Evolutionary conservation across 2,113 vertebrate species (phyloP).

Genomic region (Bucco capensis): DNA sequence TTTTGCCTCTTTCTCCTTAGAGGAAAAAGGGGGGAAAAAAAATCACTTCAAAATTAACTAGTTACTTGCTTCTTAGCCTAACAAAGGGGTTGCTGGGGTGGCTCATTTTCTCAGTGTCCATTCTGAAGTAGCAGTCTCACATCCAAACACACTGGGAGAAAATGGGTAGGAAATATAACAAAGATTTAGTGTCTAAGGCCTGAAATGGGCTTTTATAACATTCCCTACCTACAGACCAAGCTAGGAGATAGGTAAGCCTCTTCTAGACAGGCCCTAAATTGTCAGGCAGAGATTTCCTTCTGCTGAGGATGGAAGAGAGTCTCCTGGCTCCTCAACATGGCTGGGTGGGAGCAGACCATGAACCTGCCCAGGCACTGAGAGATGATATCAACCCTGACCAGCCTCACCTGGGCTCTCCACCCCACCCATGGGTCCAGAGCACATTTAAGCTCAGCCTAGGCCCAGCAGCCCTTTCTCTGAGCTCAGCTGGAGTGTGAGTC

Average conservation of each 20-base stretch:
- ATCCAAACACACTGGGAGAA: conserved; percentile 65
- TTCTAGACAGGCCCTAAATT: background rate
- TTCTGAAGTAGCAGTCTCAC: conserved; percentile 76
- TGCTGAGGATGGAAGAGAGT: background rate
- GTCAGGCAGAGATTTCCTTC: background rate
- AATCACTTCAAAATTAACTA: conserved; percentile 55
- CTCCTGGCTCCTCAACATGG: background rate
- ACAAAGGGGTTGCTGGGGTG: conserved; percentile 73
- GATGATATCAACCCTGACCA: background rate
- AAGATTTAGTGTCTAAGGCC: background rate
- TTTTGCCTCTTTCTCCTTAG: background rate
- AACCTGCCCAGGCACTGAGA: background rate
- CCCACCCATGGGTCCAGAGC: background rate
- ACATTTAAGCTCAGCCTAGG: background rate
- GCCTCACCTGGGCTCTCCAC: background rate
- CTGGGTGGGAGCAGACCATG: background rate
- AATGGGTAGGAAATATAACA: conserved; percentile 8
- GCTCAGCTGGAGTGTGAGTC: accelerated
- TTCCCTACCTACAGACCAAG: background rate
- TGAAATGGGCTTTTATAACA: background rate
- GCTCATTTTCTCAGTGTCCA: conserved; percentile 75
- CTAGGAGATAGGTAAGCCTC: background rate
- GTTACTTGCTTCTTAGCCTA: conserved; percentile 51
- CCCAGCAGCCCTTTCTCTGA: accelerated
- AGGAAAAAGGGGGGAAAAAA: conserved; percentile 65